A percentile compares a stretch with the other conserved stretches of the same genome.
Evolutionary conservation across 2,113 vertebrate species (phyloP).

Genomic region (Ophiodon elongatus): DNA sequence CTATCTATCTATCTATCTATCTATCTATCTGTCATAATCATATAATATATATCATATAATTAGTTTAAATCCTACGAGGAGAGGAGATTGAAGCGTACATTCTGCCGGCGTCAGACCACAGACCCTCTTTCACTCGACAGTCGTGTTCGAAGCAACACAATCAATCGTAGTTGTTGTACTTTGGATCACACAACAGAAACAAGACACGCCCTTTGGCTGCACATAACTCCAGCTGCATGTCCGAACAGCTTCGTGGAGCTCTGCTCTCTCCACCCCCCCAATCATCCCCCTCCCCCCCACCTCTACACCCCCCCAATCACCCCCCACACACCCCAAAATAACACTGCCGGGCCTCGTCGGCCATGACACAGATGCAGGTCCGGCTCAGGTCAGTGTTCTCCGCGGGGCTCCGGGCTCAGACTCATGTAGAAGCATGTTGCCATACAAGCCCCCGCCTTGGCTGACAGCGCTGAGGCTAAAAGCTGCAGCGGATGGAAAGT

Average conservation of each 20-base stretch:
- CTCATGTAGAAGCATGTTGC: conserved; percentile 17
- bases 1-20: too few relatives aligned
- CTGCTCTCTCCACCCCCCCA: too few relatives aligned
- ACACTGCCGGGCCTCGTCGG: conserved; percentile 41
- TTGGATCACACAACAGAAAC: conserved; percentile 28
- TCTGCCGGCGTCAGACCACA: neutral
- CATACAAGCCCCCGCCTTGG: conserved; percentile 47
- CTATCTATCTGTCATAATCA: neutral
- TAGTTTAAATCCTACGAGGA: too few relatives aligned
- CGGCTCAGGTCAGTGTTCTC: conserved; percentile 40
- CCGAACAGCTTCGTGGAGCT: conserved; percentile 5
- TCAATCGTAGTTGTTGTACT: neutral
- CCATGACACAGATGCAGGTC: conserved; percentile 22
- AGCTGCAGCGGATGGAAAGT: conserved; percentile 68
- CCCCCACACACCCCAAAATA: too few relatives aligned
- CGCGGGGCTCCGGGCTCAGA: conserved; percentile 26
- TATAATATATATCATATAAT: too few relatives aligned
- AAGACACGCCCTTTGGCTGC: conserved; percentile 47
- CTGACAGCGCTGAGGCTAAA: conserved; percentile 30
- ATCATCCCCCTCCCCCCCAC: too few relatives aligned
- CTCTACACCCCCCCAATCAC: too few relatives aligned
- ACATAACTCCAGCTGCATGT: conserved; percentile 28
- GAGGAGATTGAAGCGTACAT: neutral
- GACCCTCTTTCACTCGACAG: neutral
- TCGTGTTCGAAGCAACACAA: neutral